Base-by-base conservation (phyloP, 2,797 vertebrate genomes). In the Cheirogaleus major region DNA sequence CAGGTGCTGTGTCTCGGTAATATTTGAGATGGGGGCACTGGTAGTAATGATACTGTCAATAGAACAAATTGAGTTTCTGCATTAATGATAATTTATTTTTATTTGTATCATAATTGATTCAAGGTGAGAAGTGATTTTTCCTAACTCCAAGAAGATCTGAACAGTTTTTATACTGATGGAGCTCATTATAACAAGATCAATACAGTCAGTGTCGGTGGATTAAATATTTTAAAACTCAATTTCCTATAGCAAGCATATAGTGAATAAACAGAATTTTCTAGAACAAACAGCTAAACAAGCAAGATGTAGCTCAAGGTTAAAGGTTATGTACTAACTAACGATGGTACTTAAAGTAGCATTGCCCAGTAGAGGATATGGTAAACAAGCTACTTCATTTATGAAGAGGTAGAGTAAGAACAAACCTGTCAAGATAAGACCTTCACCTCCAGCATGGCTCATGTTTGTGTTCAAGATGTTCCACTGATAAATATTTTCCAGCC, bases 181-280 rank as follows among this genome's bases (percentile, higher is more conserved):
- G 90, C 95, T 96, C 85, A 79, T 92, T 93, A 67, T 89, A 92
- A 81, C 73, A n/a, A 67, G 67, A 91, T 81, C 96, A 91, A 83
- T 97, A 80, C 65, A 65, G 57, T 41, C 82, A 59, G 96, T 87
- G 91, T 79, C 59, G 69, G 69, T 72, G 93, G 94, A 87, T 94
- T 93, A 89, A 75, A 91, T 83, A 89, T 93, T 94, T 93, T 79
- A 89, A 88, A 94, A 84, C 93, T 97, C 91, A 43, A 35, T 91
- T 86, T 95, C 91, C 86, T 91, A n/a, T 91, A 81, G 78, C 88
- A 92, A 88, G 91, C 69, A 50, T 61, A 14, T 48, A 80, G 59
- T 8, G 59, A 83, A 73, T 41, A 48, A 72, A 20, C 15, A 65
- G 91, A 80, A 83, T 72, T 72, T 94, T 55, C 86, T 83, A 1